These are phyloP conservation scores for Polypterus senegalus DNA, from an alignment of 2,113 vertebrate species.

Conservation along the genomic window DNA sequence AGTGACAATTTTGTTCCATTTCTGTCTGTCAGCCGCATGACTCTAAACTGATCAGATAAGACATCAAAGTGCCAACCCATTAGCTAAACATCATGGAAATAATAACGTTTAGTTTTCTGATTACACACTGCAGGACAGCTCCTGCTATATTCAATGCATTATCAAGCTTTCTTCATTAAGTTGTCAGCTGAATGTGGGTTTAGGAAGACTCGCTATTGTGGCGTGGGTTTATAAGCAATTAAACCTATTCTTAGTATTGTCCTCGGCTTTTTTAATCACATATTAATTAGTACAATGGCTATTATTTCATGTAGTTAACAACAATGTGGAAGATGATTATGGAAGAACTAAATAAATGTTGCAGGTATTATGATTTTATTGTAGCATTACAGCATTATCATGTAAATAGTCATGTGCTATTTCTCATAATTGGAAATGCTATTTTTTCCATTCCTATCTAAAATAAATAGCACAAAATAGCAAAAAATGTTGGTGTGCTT, in stretches of 20 bases:
- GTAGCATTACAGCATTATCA: too few relatives aligned
- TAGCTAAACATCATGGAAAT: slow-evolving; percentile 21
- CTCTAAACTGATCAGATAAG: slow-evolving; percentile 21
- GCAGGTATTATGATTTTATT: too few relatives aligned
- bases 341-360: too few relatives aligned
- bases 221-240: not conserved
- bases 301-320: too few relatives aligned
- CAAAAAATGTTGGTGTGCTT: too few relatives aligned
- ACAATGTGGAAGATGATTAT: too few relatives aligned
- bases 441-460: too few relatives aligned
- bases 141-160: not conserved
- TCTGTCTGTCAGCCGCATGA: slow-evolving; percentile 19
- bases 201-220: not conserved
- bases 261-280: too few relatives aligned
- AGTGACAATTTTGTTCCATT: slow-evolving; percentile 27
- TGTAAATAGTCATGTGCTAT: too few relatives aligned
- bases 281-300: too few relatives aligned
- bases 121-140: slow-evolving; percentile 2
- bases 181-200: not conserved
- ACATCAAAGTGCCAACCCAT: slow-evolving; percentile 27
- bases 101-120: slow-evolving; percentile 20
- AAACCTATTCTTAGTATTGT: not conserved
- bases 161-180: not conserved
- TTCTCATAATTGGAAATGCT: too few relatives aligned
- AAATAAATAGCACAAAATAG: too few relatives aligned